Evolutionary conservation across 2,888 invertebrate species (phyloP), one percentile per base, ranked within the genome.

Genomic region (Merodon equestris): DNA sequence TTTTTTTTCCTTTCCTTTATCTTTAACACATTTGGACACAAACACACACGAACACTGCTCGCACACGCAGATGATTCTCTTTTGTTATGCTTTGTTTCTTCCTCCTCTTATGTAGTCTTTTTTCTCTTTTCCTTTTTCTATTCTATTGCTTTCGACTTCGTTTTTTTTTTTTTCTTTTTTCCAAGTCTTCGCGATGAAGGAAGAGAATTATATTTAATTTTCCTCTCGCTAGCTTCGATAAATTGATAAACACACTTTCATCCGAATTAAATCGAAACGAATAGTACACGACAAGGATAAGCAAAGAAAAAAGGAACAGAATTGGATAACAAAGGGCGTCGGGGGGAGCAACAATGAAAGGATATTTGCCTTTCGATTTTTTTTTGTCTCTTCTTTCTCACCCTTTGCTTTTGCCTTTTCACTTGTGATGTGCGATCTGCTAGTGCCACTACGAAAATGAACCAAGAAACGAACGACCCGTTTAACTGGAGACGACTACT

Each of bases 401-500:
- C 60, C 48, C 40, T 67, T 61, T 2, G 27, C 40, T 40, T 40
- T 3, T 40, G 40, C 10, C 58, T 74, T 64, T 64, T 57, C 56
- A 68, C 73, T 67, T 68, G 19, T 51, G 58, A 51, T 58, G 57
- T 72, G 38, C 44, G 67, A 61, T 61, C 57, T 66, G 53, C 40
- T 27, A 58, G 42, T 73, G 58, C 44, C 57, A 73, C 44, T 68
- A 56, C 60, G 68, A 79, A 66, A 70, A 54, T 79, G 79, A 74
- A 79, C 19, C n/a, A 56, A 36, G 74, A 79, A 73, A 19, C 74
- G 63, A 79, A 70, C 79, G 68, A 68, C 68, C 70, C 79, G 79
- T 79, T 74, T 74, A 60, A 64, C 79, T 79, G 70, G 73, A 79
- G 79, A 79, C 79, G 56, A 70, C 79, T 74, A 70, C 63, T 64